Evolutionary conservation across 2,113 vertebrate species (phyloP).

Genomic region (Corydoras sp.): DNA sequence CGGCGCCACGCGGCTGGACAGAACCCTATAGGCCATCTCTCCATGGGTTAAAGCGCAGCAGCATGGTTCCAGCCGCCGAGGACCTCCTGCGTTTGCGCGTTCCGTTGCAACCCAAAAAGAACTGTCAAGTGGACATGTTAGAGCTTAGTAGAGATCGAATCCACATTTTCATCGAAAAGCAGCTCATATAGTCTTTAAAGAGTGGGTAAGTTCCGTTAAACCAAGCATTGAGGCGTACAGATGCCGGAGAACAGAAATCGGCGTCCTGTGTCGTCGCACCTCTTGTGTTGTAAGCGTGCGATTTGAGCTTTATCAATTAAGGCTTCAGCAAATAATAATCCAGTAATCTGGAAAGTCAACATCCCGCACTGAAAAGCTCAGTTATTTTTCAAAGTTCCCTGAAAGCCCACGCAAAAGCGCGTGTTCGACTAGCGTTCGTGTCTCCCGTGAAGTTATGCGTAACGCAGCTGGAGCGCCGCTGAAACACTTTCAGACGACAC

Average conservation of each 20-base stretch:
- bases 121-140: not conserved
- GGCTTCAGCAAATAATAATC: too few relatives aligned
- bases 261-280: too few relatives aligned
- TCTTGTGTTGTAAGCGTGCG: too few relatives aligned
- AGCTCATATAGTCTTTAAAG: not conserved
- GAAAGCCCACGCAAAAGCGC: conserved; percentile 2
- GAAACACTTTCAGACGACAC: conserved; percentile 74
- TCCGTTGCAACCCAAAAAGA: conserved; percentile 9
- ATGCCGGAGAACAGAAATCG: too few relatives aligned
- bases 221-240: too few relatives aligned
- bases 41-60: conserved; percentile 74
- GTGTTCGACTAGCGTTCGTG: conserved; percentile 38
- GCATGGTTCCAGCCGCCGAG: conserved; percentile 65
- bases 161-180: not conserved
- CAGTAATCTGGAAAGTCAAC: too few relatives aligned
- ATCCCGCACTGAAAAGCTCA: not conserved
- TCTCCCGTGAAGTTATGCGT: conserved; percentile 57
- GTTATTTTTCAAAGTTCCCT: conserved; percentile 9
- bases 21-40: conserved; percentile 85
- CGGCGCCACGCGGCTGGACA: conserved; percentile 66
- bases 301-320: too few relatives aligned
- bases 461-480: conserved; percentile 43
- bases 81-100: conserved; percentile 41
- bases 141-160: not conserved
- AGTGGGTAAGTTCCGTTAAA: too few relatives aligned